Evolutionary conservation across 2,888 invertebrate genomes (phyloP).

Genomic region (Ceratothoa steindachneri): DNA sequence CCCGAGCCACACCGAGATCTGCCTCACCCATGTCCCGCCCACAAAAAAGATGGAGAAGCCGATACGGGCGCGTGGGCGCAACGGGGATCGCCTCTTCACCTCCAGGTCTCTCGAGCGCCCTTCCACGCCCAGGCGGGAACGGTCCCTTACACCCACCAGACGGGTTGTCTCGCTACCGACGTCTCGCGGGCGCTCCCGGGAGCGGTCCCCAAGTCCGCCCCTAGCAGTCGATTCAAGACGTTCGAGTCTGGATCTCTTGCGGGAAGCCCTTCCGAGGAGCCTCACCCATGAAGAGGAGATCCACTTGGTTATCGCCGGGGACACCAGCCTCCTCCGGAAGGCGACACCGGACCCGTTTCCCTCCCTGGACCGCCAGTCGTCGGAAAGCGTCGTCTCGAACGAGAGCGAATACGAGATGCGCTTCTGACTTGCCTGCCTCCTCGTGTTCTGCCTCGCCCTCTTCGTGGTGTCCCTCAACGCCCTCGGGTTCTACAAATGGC

Average conservation of each 20-base stretch:
- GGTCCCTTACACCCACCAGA: conserved; percentile 37
- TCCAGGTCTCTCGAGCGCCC: conserved; percentile 42
- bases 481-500: neutral
- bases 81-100: conserved; percentile 41
- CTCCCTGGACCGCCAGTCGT: conserved; percentile 23
- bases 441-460: neutral
- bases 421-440: conserved; percentile 38
- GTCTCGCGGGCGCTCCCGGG: conserved; percentile 35
- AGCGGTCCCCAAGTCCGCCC: conserved; percentile 41
- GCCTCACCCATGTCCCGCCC: conserved; percentile 38
- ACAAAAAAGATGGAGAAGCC: conserved; percentile 34
- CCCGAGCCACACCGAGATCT: conserved; percentile 45
- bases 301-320: conserved; percentile 43
- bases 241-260: conserved; percentile 1
- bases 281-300: conserved; percentile 47
- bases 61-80: conserved; percentile 27
- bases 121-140: conserved; percentile 43
- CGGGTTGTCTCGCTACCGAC: conserved; percentile 40
- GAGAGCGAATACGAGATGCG: conserved; percentile 46
- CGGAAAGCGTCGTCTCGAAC: conserved; percentile 37
- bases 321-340: conserved; percentile 37
- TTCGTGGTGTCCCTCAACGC: neutral
- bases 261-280: conserved; percentile 33
- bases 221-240: neutral
- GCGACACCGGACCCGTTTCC: conserved; percentile 41